Base-by-base conservation (phyloP, 2,797 vertebrate species). In the Gymnodraco acuticeps region DNA sequence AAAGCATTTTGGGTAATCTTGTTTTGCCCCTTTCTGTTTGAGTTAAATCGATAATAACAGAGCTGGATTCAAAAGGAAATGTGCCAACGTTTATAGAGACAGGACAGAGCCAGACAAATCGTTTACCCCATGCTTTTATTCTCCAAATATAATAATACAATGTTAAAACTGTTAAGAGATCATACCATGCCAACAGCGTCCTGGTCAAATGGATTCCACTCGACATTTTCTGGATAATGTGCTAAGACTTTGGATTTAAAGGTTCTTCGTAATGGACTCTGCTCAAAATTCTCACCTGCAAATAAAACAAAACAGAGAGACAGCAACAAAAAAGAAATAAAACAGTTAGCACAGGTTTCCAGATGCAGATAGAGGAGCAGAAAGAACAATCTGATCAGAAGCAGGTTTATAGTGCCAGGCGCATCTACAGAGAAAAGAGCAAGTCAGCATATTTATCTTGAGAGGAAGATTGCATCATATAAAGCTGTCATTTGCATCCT, bases 131-230 rank as follows among this genome's bases (percentile, higher is more conserved):
- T 11, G 2, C 7, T 19, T 27, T 38, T 15, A 46, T 14, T 59
- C 16, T 48, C 20, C 27, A 47, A 43, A 10, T 3, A 59, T 5
- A 50, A 50, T 1, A 59, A 3, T 27, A 27, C 27, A 27, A 27
- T 27, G 27, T 27, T 27, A 27, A 7, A 33, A 23, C 38, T 27
- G 16, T 53, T 4, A 2, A 42, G 23, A 16, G n/a, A 23, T 68
- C 86, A 83, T 93, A 99, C 98, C 98, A 99, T 99, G 95, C 98
- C 98, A 87, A 99, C 98, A 52, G 98, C 98, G 95, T 99, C 98
- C 93, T 99, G 98, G 93, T 99, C 98, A 92, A 99, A 99, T 17
- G 98, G 97, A 92, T 97, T 99, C 98, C 98, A 99, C 91, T 99
- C 98, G 73, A 99, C 98, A 90, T 98, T 99, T 78, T 98, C 97